Evolutionary conservation across 2,797 vertebrate species (phyloP).

Genomic region (Crenuchus spilurus): DNA sequence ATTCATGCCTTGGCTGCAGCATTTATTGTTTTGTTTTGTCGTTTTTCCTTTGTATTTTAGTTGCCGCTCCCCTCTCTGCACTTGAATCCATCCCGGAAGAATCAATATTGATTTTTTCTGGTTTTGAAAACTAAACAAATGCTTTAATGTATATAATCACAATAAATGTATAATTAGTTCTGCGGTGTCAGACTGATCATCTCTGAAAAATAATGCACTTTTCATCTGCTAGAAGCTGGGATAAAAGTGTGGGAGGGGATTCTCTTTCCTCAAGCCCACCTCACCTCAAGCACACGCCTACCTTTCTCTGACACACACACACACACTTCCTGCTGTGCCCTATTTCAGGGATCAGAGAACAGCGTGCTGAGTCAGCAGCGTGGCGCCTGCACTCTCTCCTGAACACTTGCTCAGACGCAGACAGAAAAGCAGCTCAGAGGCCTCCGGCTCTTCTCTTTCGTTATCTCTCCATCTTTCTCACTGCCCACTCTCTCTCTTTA

Average conservation of each 20-base stretch:
- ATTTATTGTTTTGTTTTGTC: too few relatives aligned
- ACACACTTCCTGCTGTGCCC: conserved; percentile 46
- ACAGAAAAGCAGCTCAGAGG: conserved; percentile 44
- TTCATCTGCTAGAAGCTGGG: not conserved
- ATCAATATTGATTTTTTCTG: too few relatives aligned
- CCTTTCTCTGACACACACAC: conserved; percentile 40
- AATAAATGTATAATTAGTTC: too few relatives aligned
- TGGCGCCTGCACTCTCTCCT: conserved; percentile 14
- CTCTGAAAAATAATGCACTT: too few relatives aligned
- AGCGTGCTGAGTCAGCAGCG: conserved; percentile 43
- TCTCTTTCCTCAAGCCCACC: not conserved
- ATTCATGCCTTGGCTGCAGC: too few relatives aligned
- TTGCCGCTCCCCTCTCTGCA: too few relatives aligned
- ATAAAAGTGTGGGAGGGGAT: conserved; percentile 15
- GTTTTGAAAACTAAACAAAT: too few relatives aligned
- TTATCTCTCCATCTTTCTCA: not conserved
- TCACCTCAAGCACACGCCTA: conserved; percentile 11
- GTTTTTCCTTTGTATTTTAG: too few relatives aligned
- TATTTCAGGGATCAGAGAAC: conserved; percentile 49
- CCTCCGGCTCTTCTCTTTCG: not conserved
- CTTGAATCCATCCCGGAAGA: too few relatives aligned
- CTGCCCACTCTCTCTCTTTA: not conserved
- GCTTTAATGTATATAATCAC: too few relatives aligned
- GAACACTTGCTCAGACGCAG: conserved; percentile 40
- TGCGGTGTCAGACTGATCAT: too few relatives aligned